Percentiles rank a stretch among this genome's conserved stretches.
These are phyloP conservation scores for Drosophila pectinifera DNA, from an alignment of 1,140 invertebrate genomes.

Conservation along the genomic window DNA sequence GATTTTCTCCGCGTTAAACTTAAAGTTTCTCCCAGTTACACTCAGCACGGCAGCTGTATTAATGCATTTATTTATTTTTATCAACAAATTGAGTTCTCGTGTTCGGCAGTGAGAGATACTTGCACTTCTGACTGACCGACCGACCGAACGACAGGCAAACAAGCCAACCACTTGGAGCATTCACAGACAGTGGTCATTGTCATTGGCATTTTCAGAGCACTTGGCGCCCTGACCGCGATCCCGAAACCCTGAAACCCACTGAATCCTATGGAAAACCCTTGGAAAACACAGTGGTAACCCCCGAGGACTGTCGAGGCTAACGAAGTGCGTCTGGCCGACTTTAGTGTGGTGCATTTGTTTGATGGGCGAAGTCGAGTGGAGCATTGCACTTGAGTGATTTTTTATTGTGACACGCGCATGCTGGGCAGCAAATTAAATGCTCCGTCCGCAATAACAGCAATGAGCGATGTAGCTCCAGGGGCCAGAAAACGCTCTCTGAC, in stretches of 20 bases:
- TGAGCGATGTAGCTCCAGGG: slow-evolving; percentile 31
- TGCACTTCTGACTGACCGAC: slow-evolving; percentile 32
- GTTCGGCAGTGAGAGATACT: slow-evolving; percentile 48
- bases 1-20: slow-evolving; percentile 23
- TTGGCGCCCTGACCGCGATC: slow-evolving; percentile 50
- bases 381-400: slow-evolving; percentile 75
- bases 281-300: slow-evolving; percentile 13
- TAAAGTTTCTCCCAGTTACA: slow-evolving; percentile 7
- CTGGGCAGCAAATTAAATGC: slow-evolving; percentile 77
- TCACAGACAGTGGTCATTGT: slow-evolving; percentile 36
- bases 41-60: background rate
- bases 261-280: background rate
- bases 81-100: slow-evolving; percentile 73
- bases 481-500: slow-evolving; percentile 46
- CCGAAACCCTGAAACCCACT: slow-evolving; percentile 13
- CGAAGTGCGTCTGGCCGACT: slow-evolving; percentile 56
- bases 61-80: slow-evolving; percentile 42
- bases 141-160: slow-evolving; percentile 37
- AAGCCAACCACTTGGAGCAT: slow-evolving; percentile 40
- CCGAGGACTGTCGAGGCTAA: slow-evolving; percentile 56
- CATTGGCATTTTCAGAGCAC: slow-evolving; percentile 33
- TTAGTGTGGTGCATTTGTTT: slow-evolving; percentile 29
- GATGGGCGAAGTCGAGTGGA: slow-evolving; percentile 27
- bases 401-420: slow-evolving; percentile 78
- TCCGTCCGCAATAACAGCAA: slow-evolving; percentile 58